These are phyloP conservation scores for Zaprionus nigranus DNA, from an alignment of 1,140 invertebrate genomes.

Conservation along the genomic window DNA sequence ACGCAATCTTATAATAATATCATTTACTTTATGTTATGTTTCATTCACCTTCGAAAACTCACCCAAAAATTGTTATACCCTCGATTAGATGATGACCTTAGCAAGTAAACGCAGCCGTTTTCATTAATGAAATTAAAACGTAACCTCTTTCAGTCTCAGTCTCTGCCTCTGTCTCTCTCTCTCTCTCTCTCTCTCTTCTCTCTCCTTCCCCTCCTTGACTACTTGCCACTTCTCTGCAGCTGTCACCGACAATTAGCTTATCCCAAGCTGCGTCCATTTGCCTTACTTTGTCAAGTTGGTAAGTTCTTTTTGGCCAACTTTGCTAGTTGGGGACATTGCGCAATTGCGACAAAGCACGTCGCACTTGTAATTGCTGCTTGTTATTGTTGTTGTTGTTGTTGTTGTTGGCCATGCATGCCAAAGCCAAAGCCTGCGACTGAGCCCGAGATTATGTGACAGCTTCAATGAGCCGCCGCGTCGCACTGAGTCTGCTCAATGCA, in stretches of 20 bases:
- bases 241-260: conserved; percentile 25
- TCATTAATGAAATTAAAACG: conserved; percentile 64
- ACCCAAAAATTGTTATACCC: neutral
- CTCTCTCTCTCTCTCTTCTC: neutral
- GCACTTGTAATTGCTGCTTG: conserved; percentile 12
- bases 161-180: neutral
- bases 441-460: conserved; percentile 62
- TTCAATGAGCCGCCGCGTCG: conserved; percentile 52
- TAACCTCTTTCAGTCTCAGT: too few relatives aligned
- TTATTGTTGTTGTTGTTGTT: conserved; percentile 23
- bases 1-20: neutral
- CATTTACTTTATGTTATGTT: neutral
- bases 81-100: neutral
- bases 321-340: conserved; percentile 55
- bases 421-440: conserved; percentile 50
- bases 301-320: conserved; percentile 27
- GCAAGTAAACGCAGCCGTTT: conserved; percentile 25
- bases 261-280: conserved; percentile 2
- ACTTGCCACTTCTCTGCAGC: conserved; percentile 6
- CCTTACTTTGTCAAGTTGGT: conserved; percentile 31
- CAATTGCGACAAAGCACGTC: conserved; percentile 58
- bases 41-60: neutral
- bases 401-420: conserved; percentile 35
- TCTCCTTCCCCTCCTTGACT: neutral
- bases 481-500: conserved; percentile 52